Base-by-base conservation (phyloP, 1,140 invertebrate genomes). In the Drosophila sturtevanti region DNA sequence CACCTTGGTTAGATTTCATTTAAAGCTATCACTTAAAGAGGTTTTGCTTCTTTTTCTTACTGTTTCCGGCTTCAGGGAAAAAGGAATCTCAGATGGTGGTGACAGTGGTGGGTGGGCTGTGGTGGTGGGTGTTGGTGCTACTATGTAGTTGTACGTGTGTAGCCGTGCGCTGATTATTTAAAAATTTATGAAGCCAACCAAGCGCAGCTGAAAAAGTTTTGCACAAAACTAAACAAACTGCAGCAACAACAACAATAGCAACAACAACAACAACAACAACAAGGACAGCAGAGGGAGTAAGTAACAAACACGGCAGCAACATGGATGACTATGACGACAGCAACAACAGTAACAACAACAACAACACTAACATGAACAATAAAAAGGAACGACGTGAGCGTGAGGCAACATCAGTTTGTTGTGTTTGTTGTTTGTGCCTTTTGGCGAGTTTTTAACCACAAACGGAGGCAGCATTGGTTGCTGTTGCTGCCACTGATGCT, bases 221-320 rank as follows among this genome's bases (percentile, higher is more conserved):
- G 72, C 84, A 73, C 76, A 89, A 87, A 89, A 87, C 82, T 89
- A 87, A 87, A 87, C 84, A 89, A 87, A 87, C 84, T 82, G 84
- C 82, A 77, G 44, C 71, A 74, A 77, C 75, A 79, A 79, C 65
- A 67, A 48, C n/a, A n/a, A n/a, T n/a, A n/a, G n/a, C n/a, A n/a
- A n/a, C n/a, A 27, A 55, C 22, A 24, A 24, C 22, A 24, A 11
- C 12, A 71, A 58, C 56, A 67, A 62, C 22, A 4, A 21, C 18
- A 59, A 54, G 44, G 69, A 64, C 63, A 76, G 21, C 31, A 34
- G 61, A 14, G 54, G 35, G 55, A 63, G 60, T 63, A 63, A 67
- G 78, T 80, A 76, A 80, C 72, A 72, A 80, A 80, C 78, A 80
- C 59, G 72, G 74, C 75, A 67, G 55, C 61, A 48, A 48, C 41